phyloP scores from a whole-genome alignment of 2,797 vertebrate genomes.

The Cygnus olor region DNA sequence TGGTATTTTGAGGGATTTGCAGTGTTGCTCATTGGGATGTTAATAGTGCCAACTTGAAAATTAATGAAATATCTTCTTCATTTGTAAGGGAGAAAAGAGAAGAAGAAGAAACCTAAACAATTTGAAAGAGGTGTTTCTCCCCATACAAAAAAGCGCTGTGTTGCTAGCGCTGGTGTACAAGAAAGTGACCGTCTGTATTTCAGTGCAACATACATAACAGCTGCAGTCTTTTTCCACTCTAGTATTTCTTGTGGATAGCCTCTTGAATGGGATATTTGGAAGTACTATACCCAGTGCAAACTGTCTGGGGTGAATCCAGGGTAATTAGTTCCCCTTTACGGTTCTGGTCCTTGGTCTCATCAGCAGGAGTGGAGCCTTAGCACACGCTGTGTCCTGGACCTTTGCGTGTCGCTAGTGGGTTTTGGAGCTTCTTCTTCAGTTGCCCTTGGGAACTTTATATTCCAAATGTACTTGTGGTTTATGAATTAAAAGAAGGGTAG shows the following conservation, averaged over 20 bases:
- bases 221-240: background rate
- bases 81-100: background rate
- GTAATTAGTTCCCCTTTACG: background rate
- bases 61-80: background rate
- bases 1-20: background rate
- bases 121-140: background rate
- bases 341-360: background rate
- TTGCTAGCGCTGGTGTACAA: background rate
- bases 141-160: accelerated
- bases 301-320: background rate
- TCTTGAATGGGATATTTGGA: background rate
- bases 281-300: background rate
- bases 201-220: background rate
- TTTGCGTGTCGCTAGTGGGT: background rate
- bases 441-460: background rate
- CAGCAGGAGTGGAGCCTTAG: background rate
- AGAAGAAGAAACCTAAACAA: background rate
- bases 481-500: background rate
- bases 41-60: background rate
- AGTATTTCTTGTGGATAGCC: background rate
- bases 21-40: background rate
- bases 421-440: background rate
- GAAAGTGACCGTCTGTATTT: background rate
- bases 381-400: accelerated
- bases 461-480: background rate